Conservation (phyloP, 1,140 invertebrate genomes). For the Monomorium pharaonis region DNA sequence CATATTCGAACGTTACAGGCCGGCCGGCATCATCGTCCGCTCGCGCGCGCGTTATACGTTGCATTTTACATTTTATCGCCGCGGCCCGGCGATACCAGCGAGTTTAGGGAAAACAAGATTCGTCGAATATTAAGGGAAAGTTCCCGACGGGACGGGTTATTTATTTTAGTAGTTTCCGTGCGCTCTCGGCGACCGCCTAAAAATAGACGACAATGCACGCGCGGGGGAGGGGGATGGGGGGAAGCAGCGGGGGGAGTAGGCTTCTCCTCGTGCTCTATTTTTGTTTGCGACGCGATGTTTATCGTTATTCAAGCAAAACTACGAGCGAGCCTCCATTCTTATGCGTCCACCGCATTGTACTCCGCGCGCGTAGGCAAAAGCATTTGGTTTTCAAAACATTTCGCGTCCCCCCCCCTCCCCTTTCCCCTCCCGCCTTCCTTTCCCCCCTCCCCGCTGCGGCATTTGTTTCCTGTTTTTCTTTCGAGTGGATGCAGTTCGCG, state of each 20-base stretch:
- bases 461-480: background rate
- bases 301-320: conserved; percentile 53
- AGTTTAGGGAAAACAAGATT: conserved; percentile 33
- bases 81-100: conserved; percentile 15
- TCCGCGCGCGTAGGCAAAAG: background rate
- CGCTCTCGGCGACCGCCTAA: conserved; percentile 20
- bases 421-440: no score
- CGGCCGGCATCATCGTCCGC: background rate
- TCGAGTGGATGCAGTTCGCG: background rate
- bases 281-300: conserved; percentile 49
- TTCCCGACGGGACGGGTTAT: conserved; percentile 47
- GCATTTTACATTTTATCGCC: conserved; percentile 5
- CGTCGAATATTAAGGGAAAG: conserved; percentile 47
- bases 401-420: background rate
- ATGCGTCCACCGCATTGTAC: conserved; percentile 8
- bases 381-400: conserved; percentile 43
- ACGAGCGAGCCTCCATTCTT: conserved; percentile 33
- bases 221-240: background rate
- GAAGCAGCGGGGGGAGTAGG: background rate
- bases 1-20: conserved; percentile 10
- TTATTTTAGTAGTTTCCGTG: conserved; percentile 52
- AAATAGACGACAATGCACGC: conserved; percentile 20
- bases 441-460: background rate
- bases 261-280: conserved; percentile 35
- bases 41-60: conserved; percentile 8